These are phyloP conservation scores for human (Homo sapiens) DNA, from an alignment of 2,113 vertebrate species.

Conservation along the genomic window GRCh38 chr7:51644001-51644500, in stretches of 20 bases:
- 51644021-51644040: accelerated
- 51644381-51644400: too few species aligned
- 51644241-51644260: too few species aligned
- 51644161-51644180: neutral
- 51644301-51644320: neutral
- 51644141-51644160: neutral
- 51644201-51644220: accelerated
- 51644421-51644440: accelerated
- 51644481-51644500: too few species aligned
- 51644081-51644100: neutral
- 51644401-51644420: neutral
- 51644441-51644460: accelerated
- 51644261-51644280: accelerated
- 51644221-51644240: neutral
- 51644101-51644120: too few species aligned
- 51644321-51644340: neutral
- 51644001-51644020: neutral
- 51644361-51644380: neutral
- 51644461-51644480: accelerated
- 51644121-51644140: too few species aligned
- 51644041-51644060: neutral
- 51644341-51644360: neutral
- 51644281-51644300: neutral
- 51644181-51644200: neutral
- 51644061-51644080: accelerated